phyloP scores from a whole-genome alignment of 2,113 vertebrate species.

The Pomatorhinus ruficollis region DNA sequence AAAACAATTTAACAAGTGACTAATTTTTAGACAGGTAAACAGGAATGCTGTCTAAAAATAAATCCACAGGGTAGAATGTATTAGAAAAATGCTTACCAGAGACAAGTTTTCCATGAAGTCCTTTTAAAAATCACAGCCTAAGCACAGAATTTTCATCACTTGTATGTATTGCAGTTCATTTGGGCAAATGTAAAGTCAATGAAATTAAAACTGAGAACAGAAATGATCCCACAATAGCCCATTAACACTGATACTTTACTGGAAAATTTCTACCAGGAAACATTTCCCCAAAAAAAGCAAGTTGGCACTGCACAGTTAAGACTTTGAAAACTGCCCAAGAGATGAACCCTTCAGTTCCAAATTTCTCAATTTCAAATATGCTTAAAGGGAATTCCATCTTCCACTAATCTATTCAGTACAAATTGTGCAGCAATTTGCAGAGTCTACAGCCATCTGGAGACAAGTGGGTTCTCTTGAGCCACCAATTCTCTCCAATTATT shows the following conservation, averaged over 20 bases:
- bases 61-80: neutral
- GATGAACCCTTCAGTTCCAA: neutral
- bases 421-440: neutral
- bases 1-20: neutral
- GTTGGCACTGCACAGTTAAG: neutral
- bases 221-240: neutral
- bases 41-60: neutral
- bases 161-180: neutral
- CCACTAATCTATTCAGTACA: neutral
- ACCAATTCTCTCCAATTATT: constrained; percentile 1
- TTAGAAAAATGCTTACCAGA: neutral
- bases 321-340: neutral
- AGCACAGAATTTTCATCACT: neutral
- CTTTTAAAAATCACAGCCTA: neutral
- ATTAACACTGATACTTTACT: neutral
- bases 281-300: neutral
- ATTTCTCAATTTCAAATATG: neutral
- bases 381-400: neutral
- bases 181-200: neutral
- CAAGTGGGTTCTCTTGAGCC: neutral
- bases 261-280: neutral
- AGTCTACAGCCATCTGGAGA: neutral
- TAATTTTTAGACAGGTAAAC: neutral
- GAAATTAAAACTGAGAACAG: neutral
- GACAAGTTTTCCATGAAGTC: neutral